Conservation (phyloP, 2,113 vertebrate genomes). For the Clarias magur region DNA sequence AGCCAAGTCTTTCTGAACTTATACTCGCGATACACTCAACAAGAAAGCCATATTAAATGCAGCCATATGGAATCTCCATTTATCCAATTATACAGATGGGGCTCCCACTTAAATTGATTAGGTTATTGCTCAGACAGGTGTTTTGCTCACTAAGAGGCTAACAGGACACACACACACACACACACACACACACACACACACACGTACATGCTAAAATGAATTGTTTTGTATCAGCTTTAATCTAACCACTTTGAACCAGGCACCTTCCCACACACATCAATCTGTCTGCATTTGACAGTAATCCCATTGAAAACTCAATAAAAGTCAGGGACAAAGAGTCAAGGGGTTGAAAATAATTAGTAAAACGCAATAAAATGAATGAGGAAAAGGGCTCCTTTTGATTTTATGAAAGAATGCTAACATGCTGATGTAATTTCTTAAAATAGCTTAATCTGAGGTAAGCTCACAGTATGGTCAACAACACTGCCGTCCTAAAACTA, state of each 20-base stretch:
- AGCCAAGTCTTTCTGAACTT: background rate
- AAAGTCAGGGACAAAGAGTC: background rate
- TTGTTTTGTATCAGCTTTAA: constrained; percentile 19
- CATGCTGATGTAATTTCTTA: background rate
- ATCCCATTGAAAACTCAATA: background rate
- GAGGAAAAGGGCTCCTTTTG: background rate
- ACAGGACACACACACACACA: constrained; percentile 9
- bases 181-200: constrained; percentile 3
- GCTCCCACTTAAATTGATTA: constrained; percentile 47
- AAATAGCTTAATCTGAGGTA: background rate
- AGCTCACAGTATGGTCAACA: background rate
- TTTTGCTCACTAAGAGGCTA: constrained; percentile 1
- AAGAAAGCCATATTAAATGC: constrained; percentile 33
- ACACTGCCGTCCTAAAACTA: background rate
- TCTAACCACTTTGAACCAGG: background rate
- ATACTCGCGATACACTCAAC: background rate
- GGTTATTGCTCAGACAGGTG: constrained; percentile 41
- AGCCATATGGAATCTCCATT: constrained; percentile 35
- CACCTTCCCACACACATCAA: background rate
- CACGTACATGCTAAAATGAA: constrained; percentile 12
- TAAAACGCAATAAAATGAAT: background rate
- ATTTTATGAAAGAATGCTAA: background rate
- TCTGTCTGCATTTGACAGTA: constrained; percentile 1
- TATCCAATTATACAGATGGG: constrained; percentile 47
- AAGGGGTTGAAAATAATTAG: background rate